Evolutionary conservation across 2,888 invertebrate genomes (phyloP).

Genomic region (Amphimallon solstitiale): DNA sequence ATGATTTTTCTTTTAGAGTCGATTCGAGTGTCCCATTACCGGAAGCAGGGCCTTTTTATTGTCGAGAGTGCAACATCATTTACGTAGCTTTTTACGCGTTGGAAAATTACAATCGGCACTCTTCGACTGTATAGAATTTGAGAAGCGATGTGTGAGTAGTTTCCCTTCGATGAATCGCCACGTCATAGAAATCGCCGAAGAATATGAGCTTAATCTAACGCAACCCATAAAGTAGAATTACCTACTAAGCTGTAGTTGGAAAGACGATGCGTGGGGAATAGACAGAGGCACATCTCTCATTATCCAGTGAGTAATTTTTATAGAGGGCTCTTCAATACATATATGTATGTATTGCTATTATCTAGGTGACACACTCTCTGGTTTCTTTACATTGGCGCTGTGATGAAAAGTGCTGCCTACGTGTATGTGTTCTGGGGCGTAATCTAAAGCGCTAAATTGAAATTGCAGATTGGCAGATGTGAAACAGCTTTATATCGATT

Average conservation of each 20-base stretch:
- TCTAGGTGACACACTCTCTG: constrained; percentile 29
- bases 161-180: not conserved
- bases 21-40: constrained; percentile 5
- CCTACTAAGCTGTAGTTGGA: constrained; percentile 41
- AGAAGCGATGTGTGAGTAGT: not conserved
- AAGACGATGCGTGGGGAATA: constrained; percentile 9
- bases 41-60: constrained; percentile 21
- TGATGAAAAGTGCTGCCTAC: constrained; percentile 21
- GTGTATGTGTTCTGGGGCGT: constrained; percentile 9
- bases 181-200: constrained; percentile 43
- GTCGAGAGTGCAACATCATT: constrained; percentile 8
- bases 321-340: constrained; percentile 5
- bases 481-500: constrained; percentile 2
- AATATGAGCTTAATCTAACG: constrained; percentile 48
- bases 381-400: not conserved
- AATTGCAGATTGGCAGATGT: constrained; percentile 25
- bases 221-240: constrained; percentile 47
- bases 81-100: constrained; percentile 12
- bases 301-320: constrained; percentile 33
- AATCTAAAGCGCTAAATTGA: constrained; percentile 25
- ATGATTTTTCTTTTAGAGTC: constrained; percentile 30
- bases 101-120: constrained; percentile 26
- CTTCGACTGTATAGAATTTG: not conserved
- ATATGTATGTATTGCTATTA: constrained; percentile 19
- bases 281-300: constrained; percentile 10